Base-by-base conservation (phyloP, 2,113 vertebrate genomes). In the Ammodytes marinus region DNA sequence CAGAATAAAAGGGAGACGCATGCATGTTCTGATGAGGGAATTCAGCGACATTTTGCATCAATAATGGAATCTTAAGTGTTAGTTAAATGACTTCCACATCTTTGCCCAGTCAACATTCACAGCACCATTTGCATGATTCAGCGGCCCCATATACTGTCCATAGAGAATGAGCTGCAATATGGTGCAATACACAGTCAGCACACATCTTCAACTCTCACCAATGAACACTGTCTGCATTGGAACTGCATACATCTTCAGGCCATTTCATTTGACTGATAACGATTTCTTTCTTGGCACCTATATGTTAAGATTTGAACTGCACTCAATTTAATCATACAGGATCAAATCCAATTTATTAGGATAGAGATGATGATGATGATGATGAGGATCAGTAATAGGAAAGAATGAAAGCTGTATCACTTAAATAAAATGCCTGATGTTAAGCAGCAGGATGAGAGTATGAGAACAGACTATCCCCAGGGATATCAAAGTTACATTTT, bases 201-300 rank as follows among this genome's bases (percentile, higher is more conserved):
- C 27, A 58, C 70, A 79, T 57, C 75, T 79, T 57, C 64, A 65
- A 27, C 75, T 50, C 50, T 58, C 13, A 12, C 57, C 69, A 27
- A 78, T 69, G 68, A 52, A 39, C 53, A 39, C 53, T 60, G 65
- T 67, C 47, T 72, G 59, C 59, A 59, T 79, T 55, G 49, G 9
- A 40, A 40, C 52, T 39, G 13, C 57, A 74, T 69, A 57, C 52
- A 39, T 69, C 79, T 64, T 49, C 61, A 55, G 57, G 46, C 19
- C 57, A 52, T 80, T 80, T 71, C 13, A 66, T 74, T 66, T 69
- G 52, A 79, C 13, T 69, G 19, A 59, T 74, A 70, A 46, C 27
- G 45, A 65, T 52, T 46, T 45, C 39, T 54, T 68, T 60, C 71
- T 40, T 8, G 53, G 58, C 65, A 52, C 14, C 58, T 40, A 45